Base-by-base conservation (phyloP, 1,140 invertebrate genomes). In the Gryllus bimaculatus region DNA sequence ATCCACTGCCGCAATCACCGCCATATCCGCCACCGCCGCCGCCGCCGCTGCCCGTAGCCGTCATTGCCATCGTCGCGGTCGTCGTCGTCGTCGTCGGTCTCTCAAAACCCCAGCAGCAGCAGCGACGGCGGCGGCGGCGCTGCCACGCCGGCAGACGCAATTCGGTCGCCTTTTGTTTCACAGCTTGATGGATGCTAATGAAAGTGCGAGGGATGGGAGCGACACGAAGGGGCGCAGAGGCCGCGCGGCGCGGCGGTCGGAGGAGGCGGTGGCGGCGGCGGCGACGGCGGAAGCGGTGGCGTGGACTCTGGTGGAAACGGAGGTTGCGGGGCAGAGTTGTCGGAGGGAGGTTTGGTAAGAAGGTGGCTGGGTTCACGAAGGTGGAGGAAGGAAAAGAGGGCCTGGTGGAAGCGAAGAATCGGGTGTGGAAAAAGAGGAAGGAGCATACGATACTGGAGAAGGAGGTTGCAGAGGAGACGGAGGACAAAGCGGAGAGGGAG, bases 161-260 rank as follows among this genome's bases (percentile, higher is more conserved):
- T 73, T 74, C 78, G 76, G 78, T 73, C 48, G 78, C 73, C 76
- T 80, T 81, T 81, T 81, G 81, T 81, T 81, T 81, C 81, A 81
- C 79, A 78, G 81, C 81, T 81, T 81, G 81, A 81, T 81, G 81
- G 81, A 81, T 81, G 81, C 81, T 81, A 81, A 81, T 81, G 81
- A 81, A 81, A 81, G 81, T 75, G 66, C 76, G 39, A 54, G 21
- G 48, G 66, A 20, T 8, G 47, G 47, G 15, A 39, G 18, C 10
- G 78, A 39, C 39, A 48, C 73, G 13, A 48, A 39, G 49, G 7
- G 49, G 54, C 77, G 66, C 76, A 18, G 75, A 21, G 47, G 49
- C 13, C 7, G 26, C 73, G 12, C 73, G 73, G 26, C 73, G 12
- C 73, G 73, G 21, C 66, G 21, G 73, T 73, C 18, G 8, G 47